Evolutionary conservation across 2,113 vertebrate genomes (phyloP).

Genomic region (Megaceryle torquata): DNA sequence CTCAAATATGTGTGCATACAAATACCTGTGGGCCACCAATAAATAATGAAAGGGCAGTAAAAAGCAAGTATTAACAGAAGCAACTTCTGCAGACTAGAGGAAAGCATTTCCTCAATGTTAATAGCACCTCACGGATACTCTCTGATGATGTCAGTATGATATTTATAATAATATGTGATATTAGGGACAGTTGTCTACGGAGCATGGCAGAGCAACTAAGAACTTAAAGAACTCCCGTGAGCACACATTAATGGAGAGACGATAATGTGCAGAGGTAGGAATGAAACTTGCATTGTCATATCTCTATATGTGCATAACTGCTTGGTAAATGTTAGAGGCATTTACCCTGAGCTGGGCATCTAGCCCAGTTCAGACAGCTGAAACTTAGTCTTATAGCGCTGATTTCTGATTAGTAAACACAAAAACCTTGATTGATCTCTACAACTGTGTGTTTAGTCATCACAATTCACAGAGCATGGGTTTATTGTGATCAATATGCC

Average conservation of each 20-base stretch:
- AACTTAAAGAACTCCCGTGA: not conserved
- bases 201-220: not conserved
- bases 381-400: not conserved
- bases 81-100: not conserved
- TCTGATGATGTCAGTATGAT: not conserved
- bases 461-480: not conserved
- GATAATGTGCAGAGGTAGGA: not conserved
- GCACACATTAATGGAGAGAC: not conserved
- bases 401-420: not conserved
- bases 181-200: not conserved
- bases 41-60: not conserved
- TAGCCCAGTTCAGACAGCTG: not conserved
- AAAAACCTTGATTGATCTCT: not conserved
- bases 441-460: not conserved
- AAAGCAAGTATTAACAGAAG: not conserved
- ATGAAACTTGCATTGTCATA: not conserved
- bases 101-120: not conserved
- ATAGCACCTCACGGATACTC: not conserved
- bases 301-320: not conserved
- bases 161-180: not conserved
- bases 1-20: not conserved
- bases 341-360: not conserved
- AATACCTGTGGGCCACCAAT: not conserved
- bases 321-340: not conserved
- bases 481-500: not conserved